Conservation (phyloP, 1,140 invertebrate genomes). For the Manduca sexta region DNA sequence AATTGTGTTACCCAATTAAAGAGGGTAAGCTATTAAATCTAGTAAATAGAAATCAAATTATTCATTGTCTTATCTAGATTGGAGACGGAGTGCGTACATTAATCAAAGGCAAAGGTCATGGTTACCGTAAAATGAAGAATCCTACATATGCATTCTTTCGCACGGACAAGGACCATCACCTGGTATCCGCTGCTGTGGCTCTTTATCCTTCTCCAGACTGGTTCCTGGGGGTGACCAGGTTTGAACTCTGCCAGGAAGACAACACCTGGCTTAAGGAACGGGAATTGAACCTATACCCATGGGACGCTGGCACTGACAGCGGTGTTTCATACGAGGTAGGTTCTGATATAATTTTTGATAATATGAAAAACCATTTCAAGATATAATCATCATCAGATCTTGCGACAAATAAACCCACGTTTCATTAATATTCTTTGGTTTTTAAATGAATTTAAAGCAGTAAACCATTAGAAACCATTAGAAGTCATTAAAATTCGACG, state of each 20-base stretch:
- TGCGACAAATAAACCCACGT: too few relatives aligned
- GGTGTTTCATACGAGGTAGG: constrained; percentile 62
- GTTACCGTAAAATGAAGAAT: constrained; percentile 47
- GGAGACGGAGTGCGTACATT: constrained; percentile 51
- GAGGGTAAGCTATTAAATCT: not conserved
- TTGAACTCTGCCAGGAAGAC: constrained; percentile 50
- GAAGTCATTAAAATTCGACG: not conserved
- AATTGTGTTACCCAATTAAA: not conserved
- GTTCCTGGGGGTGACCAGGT: constrained; percentile 55
- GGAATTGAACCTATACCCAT: constrained; percentile 50
- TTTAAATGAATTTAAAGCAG: too few relatives aligned
- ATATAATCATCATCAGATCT: too few relatives aligned
- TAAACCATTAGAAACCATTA: too few relatives aligned
- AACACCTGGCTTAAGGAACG: constrained; percentile 50
- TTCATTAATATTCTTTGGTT: too few relatives aligned
- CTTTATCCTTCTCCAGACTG: constrained; percentile 58
- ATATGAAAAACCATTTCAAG: too few relatives aligned
- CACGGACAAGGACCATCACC: constrained; percentile 41
- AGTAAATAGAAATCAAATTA: not conserved
- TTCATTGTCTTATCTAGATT: constrained; percentile 28
- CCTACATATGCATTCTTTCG: constrained; percentile 53
- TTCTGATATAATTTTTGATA: too few relatives aligned
- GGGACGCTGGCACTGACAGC: constrained; percentile 60
- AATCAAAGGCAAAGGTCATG: constrained; percentile 60
- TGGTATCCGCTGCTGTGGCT: constrained; percentile 41